Evolutionary conservation across 2,797 vertebrate genomes (phyloP), one percentile per base, ranked within the genome.

Genomic region (Sebastes elongatus): DNA sequence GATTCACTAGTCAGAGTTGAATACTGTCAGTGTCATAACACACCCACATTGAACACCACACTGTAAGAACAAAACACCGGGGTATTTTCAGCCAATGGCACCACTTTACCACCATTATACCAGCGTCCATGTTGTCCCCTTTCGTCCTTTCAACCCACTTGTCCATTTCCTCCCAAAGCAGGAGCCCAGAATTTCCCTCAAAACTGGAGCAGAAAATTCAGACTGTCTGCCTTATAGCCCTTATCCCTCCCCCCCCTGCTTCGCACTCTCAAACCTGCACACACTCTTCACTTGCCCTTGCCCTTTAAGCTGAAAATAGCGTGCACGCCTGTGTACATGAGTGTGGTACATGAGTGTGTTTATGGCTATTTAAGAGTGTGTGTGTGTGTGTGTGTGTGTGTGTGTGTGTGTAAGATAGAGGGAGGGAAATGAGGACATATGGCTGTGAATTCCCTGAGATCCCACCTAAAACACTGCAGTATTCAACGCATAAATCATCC

Each of bases 401-500:
- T 67, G 65, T 79, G 74, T 72, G 75, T 64, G 63, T 63, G 60
- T 59, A 6, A 25, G 28, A 81, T 63, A 71, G 74, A 71, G 55
- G 61, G 46, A 77, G 49, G 72, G 71, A 90, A 93, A 94, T 92
- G 85, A 92, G 93, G 90, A 93, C 93, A 94, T 94, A 94, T 94
- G 93, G 91, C 83, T 56, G 68, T 85, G 88, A 91, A 93, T 92
- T 94, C 92, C 93, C 93, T 52, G 75, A 90, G 91, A 93, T 89
- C 89, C 89, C 84, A 88, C 87, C 89, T 89, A 93, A 93, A 93
- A 92, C 88, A 90, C 87, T 85, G 89, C 88, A 90, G 87, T 82
- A 88, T 89, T 92, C 87, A 88, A 90, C 66, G 69, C 90, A 94
- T 94, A 94, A 94, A 94, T 94, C 92, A 94, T 86, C 86, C 88